Evolutionary conservation across 1,140 invertebrate species (phyloP).

Genomic region (Neodiprion virginianus): DNA sequence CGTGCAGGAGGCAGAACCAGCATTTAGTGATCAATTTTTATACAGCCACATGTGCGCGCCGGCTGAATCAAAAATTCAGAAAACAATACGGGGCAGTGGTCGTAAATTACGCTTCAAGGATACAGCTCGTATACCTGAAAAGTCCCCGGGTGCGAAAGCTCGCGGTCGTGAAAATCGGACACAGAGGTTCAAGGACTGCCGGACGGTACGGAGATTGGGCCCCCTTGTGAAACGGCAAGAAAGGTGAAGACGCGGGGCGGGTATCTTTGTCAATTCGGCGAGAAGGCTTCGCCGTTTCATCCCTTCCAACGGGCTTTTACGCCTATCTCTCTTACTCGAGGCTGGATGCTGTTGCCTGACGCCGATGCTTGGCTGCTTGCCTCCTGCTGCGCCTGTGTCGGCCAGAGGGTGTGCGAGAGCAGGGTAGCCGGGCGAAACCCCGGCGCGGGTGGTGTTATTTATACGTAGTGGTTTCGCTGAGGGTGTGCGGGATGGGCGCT

Average conservation of each 20-base stretch:
- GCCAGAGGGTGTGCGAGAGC: constrained; percentile 24
- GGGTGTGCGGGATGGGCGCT: constrained; percentile 42
- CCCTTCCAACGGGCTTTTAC: constrained; percentile 44
- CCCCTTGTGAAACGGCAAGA: neutral
- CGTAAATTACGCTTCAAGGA: too few relatives aligned
- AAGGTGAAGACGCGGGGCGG: neutral
- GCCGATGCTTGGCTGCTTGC: constrained; percentile 10
- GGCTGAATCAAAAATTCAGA: too few relatives aligned
- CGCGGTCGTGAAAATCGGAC: too few relatives aligned
- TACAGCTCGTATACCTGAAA: too few relatives aligned
- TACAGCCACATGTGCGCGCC: too few relatives aligned
- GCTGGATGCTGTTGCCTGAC: constrained; percentile 11
- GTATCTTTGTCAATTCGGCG: constrained; percentile 47
- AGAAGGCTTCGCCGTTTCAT: constrained; percentile 42
- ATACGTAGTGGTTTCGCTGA: constrained; percentile 48
- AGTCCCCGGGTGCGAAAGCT: too few relatives aligned
- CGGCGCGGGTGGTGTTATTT: constrained; percentile 46
- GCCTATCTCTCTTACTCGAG: constrained; percentile 31
- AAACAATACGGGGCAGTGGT: too few relatives aligned
- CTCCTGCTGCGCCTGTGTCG: constrained; percentile 21
- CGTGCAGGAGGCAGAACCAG: too few relatives aligned
- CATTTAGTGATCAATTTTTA: too few relatives aligned
- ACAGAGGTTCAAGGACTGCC: too few relatives aligned
- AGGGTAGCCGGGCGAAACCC: constrained; percentile 34
- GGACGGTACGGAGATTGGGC: too few relatives aligned